phyloP scores from a whole-genome alignment of 2,797 vertebrate species.

The Scleropages formosus region DNA sequence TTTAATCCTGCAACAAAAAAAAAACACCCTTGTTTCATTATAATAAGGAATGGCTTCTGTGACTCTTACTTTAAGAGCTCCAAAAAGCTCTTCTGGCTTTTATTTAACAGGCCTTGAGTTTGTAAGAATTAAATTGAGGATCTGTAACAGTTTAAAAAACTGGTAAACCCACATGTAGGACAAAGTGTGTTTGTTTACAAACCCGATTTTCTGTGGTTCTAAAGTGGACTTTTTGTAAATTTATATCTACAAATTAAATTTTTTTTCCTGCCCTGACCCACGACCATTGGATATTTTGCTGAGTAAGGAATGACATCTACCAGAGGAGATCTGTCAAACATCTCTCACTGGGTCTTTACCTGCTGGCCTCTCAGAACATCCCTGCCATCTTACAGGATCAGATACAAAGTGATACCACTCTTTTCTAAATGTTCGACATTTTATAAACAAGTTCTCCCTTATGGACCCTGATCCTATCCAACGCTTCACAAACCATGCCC shows the following conservation, averaged over 20 bases:
- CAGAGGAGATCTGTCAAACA: not conserved
- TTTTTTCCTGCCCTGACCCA: not conserved
- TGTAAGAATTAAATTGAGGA: not conserved
- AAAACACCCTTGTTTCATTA: too few species aligned
- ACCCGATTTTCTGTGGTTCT: not conserved
- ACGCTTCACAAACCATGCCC: not conserved
- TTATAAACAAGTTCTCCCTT: not conserved
- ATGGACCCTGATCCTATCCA: not conserved
- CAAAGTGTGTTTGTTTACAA: not conserved
- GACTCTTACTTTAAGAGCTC: too few species aligned
- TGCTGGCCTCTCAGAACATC: not conserved
- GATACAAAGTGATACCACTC: not conserved
- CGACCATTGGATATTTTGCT: not conserved
- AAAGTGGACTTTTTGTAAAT: not conserved
- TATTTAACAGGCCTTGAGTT: not conserved
- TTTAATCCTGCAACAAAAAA: too few species aligned
- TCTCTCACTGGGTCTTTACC: slow-evolving; percentile 1
- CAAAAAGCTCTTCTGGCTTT: not conserved
- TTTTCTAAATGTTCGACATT: not conserved
- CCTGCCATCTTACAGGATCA: not conserved
- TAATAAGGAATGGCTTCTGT: too few species aligned
- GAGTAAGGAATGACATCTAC: not conserved
- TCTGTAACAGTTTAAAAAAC: not conserved
- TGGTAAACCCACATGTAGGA: not conserved
- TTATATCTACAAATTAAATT: too few species aligned